Conservation (phyloP, 2,888 invertebrate genomes). For the Alentia gelatinosa region DNA sequence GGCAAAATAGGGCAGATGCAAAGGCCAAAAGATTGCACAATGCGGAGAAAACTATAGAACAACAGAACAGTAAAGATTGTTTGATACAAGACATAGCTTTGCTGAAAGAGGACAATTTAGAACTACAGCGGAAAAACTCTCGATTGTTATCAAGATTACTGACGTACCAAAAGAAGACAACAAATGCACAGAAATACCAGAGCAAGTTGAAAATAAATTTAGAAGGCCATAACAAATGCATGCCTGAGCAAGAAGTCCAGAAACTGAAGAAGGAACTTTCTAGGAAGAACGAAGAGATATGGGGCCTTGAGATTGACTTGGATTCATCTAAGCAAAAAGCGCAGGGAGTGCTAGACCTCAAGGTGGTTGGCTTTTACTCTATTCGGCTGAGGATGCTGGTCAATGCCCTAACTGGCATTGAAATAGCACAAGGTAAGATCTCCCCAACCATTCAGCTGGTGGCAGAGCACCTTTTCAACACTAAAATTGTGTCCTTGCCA, state of each 20-base stretch:
- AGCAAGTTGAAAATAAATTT: neutral
- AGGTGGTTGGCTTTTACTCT: neutral
- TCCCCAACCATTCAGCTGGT: neutral
- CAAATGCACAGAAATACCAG: neutral
- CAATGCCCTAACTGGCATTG: conserved; percentile 13
- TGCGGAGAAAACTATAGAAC: neutral
- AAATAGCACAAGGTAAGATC: conserved; percentile 13
- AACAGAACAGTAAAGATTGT: neutral
- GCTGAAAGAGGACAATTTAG: neutral
- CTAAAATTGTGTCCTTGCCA: neutral
- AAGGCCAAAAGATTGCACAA: neutral
- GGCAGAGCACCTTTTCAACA: neutral
- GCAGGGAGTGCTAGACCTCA: neutral
- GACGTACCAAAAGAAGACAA: neutral
- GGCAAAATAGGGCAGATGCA: no score
- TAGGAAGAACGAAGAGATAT: conserved; percentile 17
- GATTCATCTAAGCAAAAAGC: neutral
- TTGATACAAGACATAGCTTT: neutral
- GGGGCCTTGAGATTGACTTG: neutral
- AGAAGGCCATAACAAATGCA: neutral
- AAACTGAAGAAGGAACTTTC: no score
- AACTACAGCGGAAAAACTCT: neutral
- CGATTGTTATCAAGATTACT: neutral
- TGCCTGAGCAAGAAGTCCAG: neutral
- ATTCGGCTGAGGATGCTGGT: neutral